These are phyloP conservation scores for Microplitis mediator DNA, from an alignment of 1,140 invertebrate genomes.

Conservation along the genomic window DNA sequence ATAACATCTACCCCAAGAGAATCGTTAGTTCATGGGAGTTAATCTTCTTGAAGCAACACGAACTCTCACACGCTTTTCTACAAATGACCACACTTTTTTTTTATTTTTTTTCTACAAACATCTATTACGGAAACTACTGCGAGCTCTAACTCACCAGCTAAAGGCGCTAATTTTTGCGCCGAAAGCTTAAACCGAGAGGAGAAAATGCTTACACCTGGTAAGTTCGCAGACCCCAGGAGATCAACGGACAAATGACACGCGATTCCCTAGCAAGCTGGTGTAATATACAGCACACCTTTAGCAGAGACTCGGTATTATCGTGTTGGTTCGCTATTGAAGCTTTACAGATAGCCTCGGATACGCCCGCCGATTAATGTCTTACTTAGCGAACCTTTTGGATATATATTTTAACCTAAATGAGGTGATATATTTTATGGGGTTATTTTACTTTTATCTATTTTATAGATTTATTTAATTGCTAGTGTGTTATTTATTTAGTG, in stretches of 20 bases:
- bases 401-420: too few relatives aligned
- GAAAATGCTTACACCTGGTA: slow-evolving; percentile 49
- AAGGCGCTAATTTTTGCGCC: slow-evolving; percentile 55
- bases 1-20: slow-evolving; percentile 10
- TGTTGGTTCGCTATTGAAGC: neutral
- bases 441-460: neutral
- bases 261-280: slow-evolving; percentile 46
- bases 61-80: slow-evolving; percentile 12
- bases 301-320: neutral
- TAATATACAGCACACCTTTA: neutral
- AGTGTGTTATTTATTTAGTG: too few relatives aligned
- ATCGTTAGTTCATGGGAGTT: slow-evolving; percentile 32
- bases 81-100: slow-evolving; percentile 25
- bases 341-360: slow-evolving; percentile 52
- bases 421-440: too few relatives aligned
- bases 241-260: slow-evolving; percentile 63
- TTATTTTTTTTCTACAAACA: slow-evolving; percentile 1
- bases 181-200: slow-evolving; percentile 43
- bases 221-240: slow-evolving; percentile 57
- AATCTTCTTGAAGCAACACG: slow-evolving; percentile 40
- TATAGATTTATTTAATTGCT: too few relatives aligned
- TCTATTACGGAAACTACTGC: neutral
- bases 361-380: slow-evolving; percentile 56
- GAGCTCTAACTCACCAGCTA: neutral
- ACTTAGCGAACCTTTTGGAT: slow-evolving; percentile 41